Evolutionary conservation across 2,113 vertebrate species (phyloP).

Genomic region (Melanostigma gelatinosum): DNA sequence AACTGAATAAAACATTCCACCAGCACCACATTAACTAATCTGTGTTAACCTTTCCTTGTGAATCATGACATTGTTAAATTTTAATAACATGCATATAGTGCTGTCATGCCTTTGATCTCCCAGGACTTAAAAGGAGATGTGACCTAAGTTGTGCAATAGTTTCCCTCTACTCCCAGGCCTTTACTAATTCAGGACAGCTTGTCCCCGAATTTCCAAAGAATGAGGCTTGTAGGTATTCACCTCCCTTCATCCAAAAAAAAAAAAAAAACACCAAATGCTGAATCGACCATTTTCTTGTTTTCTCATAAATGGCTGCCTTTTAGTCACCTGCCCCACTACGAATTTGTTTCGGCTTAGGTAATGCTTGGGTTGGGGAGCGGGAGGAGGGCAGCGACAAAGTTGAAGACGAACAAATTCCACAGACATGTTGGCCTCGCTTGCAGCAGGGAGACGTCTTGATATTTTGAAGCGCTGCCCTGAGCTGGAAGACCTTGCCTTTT

Average conservation of each 20-base stretch:
- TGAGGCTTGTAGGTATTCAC: not conserved
- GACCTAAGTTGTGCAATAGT: slow-evolving; percentile 1
- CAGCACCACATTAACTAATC: slow-evolving; percentile 34
- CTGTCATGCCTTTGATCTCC: slow-evolving; percentile 39
- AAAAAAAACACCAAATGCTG: not conserved
- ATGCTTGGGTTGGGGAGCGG: not conserved
- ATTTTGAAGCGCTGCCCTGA: slow-evolving; percentile 44
- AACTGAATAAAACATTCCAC: slow-evolving; percentile 44
- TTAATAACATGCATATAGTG: slow-evolving; percentile 49
- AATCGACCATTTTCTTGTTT: slow-evolving; percentile 32
- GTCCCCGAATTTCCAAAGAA: slow-evolving; percentile 21
- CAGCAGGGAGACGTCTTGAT: slow-evolving; percentile 50
- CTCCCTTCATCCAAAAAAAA: slow-evolving; percentile 1
- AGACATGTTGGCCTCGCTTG: slow-evolving; percentile 49
- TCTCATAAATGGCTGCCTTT: slow-evolving; percentile 41
- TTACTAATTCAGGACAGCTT: slow-evolving; percentile 33
- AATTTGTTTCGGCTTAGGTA: slow-evolving; percentile 6
- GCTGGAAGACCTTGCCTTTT: slow-evolving; percentile 43
- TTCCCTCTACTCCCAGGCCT: slow-evolving; percentile 1
- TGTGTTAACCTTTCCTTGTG: slow-evolving; percentile 51
- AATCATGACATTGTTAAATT: slow-evolving; percentile 56
- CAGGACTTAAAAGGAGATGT: slow-evolving; percentile 13
- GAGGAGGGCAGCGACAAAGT: slow-evolving; percentile 26
- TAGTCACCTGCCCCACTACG: slow-evolving; percentile 21
- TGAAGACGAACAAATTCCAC: slow-evolving; percentile 34